These are phyloP conservation scores for Cryptotermes secundus DNA, from an alignment of 1,140 invertebrate genomes.

Conservation along the genomic window DNA sequence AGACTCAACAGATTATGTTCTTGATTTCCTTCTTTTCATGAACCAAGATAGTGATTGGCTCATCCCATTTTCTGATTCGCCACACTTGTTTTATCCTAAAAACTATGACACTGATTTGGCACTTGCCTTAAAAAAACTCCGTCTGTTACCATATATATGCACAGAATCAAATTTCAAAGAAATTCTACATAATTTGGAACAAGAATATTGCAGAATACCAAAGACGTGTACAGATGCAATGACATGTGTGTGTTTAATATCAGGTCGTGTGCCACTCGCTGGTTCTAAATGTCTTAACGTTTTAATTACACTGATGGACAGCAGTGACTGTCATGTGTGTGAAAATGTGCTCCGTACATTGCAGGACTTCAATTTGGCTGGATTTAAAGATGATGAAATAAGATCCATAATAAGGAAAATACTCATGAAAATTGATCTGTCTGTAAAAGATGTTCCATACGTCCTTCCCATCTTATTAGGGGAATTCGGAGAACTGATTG, in stretches of 20 bases:
- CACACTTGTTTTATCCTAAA: constrained; percentile 25
- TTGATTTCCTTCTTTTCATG: not conserved
- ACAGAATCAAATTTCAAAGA: constrained; percentile 27
- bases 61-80: constrained; percentile 4
- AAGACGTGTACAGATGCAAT: not conserved
- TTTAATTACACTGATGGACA: constrained; percentile 24
- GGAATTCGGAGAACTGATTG: constrained; percentile 24
- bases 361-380: constrained; percentile 23
- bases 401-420: constrained; percentile 23
- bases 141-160: constrained; percentile 23
- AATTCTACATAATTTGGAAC: constrained; percentile 1
- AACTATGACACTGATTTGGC: not conserved
- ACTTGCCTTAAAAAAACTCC: constrained; percentile 17
- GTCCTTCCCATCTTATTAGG: constrained; percentile 26
- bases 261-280: not conserved
- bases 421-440: constrained; percentile 9
- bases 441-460: constrained; percentile 21
- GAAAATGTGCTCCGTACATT: constrained; percentile 15
- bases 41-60: constrained; percentile 24
- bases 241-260: constrained; percentile 23
- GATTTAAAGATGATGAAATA: not conserved
- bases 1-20: constrained; percentile 21
- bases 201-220: constrained; percentile 1
- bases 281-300: constrained; percentile 21
- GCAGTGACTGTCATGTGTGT: not conserved